Evolutionary conservation across 2,888 invertebrate species (phyloP).

Genomic region (Fragum fragum): DNA sequence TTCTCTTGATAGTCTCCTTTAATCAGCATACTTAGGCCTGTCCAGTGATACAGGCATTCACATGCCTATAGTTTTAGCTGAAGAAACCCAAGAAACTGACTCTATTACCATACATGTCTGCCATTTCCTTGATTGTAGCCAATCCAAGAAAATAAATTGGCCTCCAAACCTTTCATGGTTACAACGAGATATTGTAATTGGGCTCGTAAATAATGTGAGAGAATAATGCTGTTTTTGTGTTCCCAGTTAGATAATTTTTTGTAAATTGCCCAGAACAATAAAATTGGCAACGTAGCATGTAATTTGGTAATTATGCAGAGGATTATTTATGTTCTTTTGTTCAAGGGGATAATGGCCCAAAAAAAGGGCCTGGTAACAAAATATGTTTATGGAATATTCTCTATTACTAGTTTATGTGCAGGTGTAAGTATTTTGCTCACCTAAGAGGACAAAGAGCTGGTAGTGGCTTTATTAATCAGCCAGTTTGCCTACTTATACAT

Average conservation of each 20-base stretch:
- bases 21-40: too few relatives aligned
- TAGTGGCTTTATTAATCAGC: too few relatives aligned
- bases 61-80: too few relatives aligned
- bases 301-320: conserved; percentile 20
- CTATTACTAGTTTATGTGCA: too few relatives aligned
- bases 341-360: neutral
- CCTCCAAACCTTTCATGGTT: conserved; percentile 14
- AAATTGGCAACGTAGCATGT: conserved; percentile 14
- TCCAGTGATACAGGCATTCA: too few relatives aligned
- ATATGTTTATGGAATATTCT: too few relatives aligned
- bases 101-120: conserved; percentile 9
- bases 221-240: neutral
- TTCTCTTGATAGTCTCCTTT: too few relatives aligned
- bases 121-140: neutral
- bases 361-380: too few relatives aligned
- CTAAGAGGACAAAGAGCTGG: too few relatives aligned
- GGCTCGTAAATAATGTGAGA: conserved; percentile 23
- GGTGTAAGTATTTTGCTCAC: too few relatives aligned
- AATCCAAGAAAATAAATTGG: conserved; percentile 12
- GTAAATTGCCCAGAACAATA: conserved; percentile 20
- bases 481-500: too few relatives aligned
- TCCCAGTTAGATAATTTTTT: neutral
- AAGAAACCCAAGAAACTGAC: conserved; percentile 22
- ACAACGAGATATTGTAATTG: conserved; percentile 24
- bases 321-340: conserved; percentile 6